Conservation (phyloP, 2,113 vertebrate genomes). For the Bubo scandiacus region DNA sequence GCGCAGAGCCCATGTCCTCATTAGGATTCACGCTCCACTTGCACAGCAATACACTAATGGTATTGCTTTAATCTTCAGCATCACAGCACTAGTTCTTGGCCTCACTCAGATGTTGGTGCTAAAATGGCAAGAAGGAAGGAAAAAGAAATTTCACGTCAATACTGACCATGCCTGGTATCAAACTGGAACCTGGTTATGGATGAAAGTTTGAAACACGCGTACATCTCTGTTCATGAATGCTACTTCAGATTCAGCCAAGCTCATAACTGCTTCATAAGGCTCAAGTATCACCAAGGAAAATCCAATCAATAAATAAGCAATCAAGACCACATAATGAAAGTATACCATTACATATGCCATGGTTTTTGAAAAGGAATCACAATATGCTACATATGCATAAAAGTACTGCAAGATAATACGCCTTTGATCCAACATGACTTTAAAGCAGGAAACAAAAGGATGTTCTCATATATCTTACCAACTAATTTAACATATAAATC, state of each 20-base stretch:
- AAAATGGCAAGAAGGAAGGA: background rate
- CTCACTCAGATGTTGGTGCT: background rate
- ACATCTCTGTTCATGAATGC: background rate
- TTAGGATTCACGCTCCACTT: background rate
- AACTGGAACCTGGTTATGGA: background rate
- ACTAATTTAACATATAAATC: constrained; percentile 68
- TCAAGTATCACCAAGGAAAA: constrained; percentile 22
- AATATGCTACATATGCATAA: constrained; percentile 9
- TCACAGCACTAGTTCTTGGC: background rate
- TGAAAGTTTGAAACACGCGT: background rate
- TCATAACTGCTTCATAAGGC: background rate
- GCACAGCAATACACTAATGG: background rate
- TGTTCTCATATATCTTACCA: constrained; percentile 58
- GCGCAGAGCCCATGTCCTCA: background rate
- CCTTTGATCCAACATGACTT: constrained; percentile 49
- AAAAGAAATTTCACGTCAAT: background rate
- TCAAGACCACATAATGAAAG: background rate
- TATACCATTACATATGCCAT: background rate
- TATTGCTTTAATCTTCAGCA: background rate
- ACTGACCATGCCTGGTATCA: background rate
- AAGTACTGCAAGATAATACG: constrained; percentile 40
- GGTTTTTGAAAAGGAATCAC: constrained; percentile 16
- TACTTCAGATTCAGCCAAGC: background rate
- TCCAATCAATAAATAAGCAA: constrained; percentile 24
- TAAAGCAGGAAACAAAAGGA: constrained; percentile 64